phyloP scores from a whole-genome alignment of 2,888 invertebrate genomes.

The Crematogaster levior region DNA sequence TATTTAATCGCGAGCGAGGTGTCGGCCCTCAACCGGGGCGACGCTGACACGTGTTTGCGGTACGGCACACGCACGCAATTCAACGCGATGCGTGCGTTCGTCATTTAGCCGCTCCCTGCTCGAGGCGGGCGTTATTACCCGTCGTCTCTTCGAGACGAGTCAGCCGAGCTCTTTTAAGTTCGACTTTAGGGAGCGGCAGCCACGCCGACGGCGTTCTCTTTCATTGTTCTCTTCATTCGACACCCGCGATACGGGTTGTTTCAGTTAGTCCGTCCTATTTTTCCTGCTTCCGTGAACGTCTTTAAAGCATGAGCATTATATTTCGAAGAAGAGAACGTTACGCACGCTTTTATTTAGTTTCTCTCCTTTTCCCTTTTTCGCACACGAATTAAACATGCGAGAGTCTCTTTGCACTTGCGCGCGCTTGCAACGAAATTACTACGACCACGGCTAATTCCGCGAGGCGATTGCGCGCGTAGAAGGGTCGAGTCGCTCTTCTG shows the following conservation, averaged over 20 bases:
- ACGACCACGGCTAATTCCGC: slow-evolving; percentile 13
- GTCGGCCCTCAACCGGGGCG: slow-evolving; percentile 12
- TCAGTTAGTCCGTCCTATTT: background rate
- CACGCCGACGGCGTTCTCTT: slow-evolving; percentile 8
- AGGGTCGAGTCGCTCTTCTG: background rate
- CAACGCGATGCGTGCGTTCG: slow-evolving; percentile 38
- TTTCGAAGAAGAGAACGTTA: slow-evolving; percentile 64
- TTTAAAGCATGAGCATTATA: slow-evolving; percentile 63
- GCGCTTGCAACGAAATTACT: background rate
- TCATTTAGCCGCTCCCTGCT: slow-evolving; percentile 55
- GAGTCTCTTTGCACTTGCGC: slow-evolving; percentile 26
- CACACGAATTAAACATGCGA: background rate
- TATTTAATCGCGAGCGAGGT: slow-evolving; percentile 28
- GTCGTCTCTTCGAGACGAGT: slow-evolving; percentile 55
- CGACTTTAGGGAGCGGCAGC: slow-evolving; percentile 37
- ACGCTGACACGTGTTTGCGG: slow-evolving; percentile 35
- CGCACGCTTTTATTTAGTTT: slow-evolving; percentile 27
- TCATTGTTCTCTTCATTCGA: slow-evolving; percentile 17
- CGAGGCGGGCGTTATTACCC: slow-evolving; percentile 62
- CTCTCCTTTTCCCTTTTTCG: background rate
- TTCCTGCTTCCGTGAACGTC: slow-evolving; percentile 54
- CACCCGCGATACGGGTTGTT: slow-evolving; percentile 15
- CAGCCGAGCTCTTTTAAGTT: slow-evolving; percentile 59
- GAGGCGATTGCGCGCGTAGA: slow-evolving; percentile 11
- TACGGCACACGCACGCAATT: slow-evolving; percentile 34